Evolutionary conservation across 2,888 invertebrate species (phyloP).

Genomic region (Sinodicranocentrus sp.): DNA sequence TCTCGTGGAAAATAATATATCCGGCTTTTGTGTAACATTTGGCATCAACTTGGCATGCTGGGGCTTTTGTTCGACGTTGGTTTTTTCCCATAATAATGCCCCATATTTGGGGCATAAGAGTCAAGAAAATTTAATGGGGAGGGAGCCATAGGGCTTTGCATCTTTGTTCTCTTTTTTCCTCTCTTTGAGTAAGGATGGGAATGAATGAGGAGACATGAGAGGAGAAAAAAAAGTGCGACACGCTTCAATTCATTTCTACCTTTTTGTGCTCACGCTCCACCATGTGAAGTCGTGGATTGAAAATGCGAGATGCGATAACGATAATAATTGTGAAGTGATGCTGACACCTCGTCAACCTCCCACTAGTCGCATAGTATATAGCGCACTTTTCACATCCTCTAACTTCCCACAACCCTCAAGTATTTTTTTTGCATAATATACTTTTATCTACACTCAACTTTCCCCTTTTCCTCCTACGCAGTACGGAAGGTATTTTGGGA

Average conservation of each 20-base stretch:
- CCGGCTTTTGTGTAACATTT: constrained; percentile 29
- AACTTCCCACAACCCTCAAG: not conserved
- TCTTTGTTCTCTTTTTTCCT: not conserved
- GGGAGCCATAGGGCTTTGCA: constrained; percentile 1
- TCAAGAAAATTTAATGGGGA: not conserved
- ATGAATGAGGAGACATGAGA: not conserved
- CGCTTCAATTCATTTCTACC: constrained; percentile 15
- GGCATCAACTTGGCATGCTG: constrained; percentile 7
- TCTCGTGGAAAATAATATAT: constrained; percentile 22
- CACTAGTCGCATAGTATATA: not conserved
- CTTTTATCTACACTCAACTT: not conserved
- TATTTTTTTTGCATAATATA: not conserved
- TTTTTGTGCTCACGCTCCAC: not conserved
- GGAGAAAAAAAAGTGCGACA: not conserved
- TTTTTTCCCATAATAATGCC: not conserved
- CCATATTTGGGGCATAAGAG: not conserved
- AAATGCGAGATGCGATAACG: constrained; percentile 15
- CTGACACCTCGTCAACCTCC: constrained; percentile 10
- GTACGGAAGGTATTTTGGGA: too few relatives aligned
- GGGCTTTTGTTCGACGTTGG: not conserved
- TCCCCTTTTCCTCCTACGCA: too few relatives aligned
- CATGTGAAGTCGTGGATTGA: not conserved
- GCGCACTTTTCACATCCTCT: not conserved
- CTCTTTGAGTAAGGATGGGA: not conserved
- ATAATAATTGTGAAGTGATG: constrained; percentile 15